Evolutionary conservation across 2,113 vertebrate genomes (phyloP).

Genomic region (Ammodytes marinus): DNA sequence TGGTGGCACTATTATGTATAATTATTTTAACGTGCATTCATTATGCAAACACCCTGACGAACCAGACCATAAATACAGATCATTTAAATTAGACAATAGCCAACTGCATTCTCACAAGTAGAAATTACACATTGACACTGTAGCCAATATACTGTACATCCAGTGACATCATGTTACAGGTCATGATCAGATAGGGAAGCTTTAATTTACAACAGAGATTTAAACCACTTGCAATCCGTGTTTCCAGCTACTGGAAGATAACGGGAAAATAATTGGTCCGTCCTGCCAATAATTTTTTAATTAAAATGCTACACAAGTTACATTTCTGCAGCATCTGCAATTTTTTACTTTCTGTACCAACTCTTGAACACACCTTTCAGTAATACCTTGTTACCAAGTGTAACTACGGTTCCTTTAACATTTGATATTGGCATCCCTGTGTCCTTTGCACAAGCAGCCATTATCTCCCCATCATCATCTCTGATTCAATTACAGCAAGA

Average conservation of each 20-base stretch:
- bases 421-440: neutral
- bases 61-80: neutral
- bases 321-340: conserved; percentile 6
- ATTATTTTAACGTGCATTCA: neutral
- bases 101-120: neutral
- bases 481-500: conserved; percentile 45
- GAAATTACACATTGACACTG: neutral
- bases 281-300: conserved; percentile 10
- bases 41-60: neutral
- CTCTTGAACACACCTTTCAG: neutral
- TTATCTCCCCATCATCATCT: conserved; percentile 11
- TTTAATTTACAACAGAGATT: conserved; percentile 28
- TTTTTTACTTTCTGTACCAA: conserved; percentile 7
- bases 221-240: neutral
- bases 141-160: neutral
- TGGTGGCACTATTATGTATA: neutral
- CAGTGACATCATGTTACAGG: neutral
- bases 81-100: conserved; percentile 1
- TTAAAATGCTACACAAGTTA: neutral
- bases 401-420: conserved; percentile 10
- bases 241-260: conserved; percentile 1
- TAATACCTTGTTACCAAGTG: neutral
- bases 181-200: conserved; percentile 1
- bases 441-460: conserved; percentile 14
- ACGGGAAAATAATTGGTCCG: conserved; percentile 25